Conservation (phyloP, 2,888 invertebrate genomes). For the Thymelicus sylvestris region DNA sequence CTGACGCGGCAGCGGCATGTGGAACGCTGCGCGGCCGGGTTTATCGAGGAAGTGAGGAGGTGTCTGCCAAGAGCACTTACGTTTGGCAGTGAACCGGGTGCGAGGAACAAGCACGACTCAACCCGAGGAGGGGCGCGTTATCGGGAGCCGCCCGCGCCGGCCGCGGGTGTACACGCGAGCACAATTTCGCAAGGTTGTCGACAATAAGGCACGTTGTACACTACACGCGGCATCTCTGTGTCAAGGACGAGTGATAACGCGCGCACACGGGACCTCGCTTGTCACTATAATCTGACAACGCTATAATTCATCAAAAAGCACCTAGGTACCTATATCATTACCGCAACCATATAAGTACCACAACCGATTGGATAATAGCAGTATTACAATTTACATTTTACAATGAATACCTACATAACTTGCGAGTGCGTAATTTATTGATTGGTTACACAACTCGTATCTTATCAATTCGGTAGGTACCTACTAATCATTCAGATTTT, state of each 20-base stretch:
- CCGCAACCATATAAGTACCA: too few species aligned
- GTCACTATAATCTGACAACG: slow-evolving; percentile 51
- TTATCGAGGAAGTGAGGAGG: slow-evolving; percentile 14
- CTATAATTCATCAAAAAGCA: slow-evolving; percentile 40
- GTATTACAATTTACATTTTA: not conserved
- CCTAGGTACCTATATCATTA: not conserved
- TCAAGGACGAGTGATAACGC: slow-evolving; percentile 82
- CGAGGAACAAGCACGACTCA: slow-evolving; percentile 6
- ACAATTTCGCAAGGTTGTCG: slow-evolving; percentile 81
- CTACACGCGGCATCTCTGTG: slow-evolving; percentile 79
- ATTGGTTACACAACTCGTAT: slow-evolving; percentile 19
- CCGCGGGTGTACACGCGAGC: slow-evolving; percentile 39
- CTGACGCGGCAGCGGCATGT: too few species aligned
- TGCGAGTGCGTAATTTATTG: slow-evolving; percentile 11
- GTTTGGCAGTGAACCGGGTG: slow-evolving; percentile 23
- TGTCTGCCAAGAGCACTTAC: slow-evolving; percentile 27
- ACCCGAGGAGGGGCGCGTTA: slow-evolving; percentile 58
- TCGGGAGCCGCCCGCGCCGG: slow-evolving; percentile 56
- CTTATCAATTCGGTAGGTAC: slow-evolving; percentile 2
- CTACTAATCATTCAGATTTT: slow-evolving; percentile 3
- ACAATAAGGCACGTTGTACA: slow-evolving; percentile 79
- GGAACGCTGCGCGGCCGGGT: not conserved
- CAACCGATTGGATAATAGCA: not conserved
- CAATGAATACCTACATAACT: slow-evolving; percentile 5
- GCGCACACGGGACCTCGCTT: slow-evolving; percentile 58